Percentiles rank a stretch among this genome's conserved stretches.
phyloP scores from a whole-genome alignment of 2,797 vertebrate species.

The Valencia hispanica region DNA sequence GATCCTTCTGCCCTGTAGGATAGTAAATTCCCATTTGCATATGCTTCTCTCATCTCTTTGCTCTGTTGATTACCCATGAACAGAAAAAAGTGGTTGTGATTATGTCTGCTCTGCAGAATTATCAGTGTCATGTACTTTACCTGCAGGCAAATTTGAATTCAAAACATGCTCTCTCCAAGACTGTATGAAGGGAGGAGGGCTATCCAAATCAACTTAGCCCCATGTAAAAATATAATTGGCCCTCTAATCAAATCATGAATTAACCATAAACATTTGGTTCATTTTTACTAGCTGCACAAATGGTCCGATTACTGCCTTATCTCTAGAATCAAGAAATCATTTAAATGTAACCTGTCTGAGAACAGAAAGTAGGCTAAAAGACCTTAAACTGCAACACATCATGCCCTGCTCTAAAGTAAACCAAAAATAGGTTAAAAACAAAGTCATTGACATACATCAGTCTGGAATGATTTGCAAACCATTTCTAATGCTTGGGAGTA shows the following conservation, averaged over 20 bases:
- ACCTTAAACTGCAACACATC: background rate
- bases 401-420: background rate
- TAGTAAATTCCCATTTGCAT: slow-evolving; percentile 26
- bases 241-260: background rate
- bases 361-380: background rate
- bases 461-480: background rate
- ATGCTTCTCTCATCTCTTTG: background rate
- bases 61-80: slow-evolving; percentile 21
- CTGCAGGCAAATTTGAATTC: slow-evolving; percentile 39
- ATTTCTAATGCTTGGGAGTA: background rate
- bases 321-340: background rate
- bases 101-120: slow-evolving; percentile 29
- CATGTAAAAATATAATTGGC: background rate
- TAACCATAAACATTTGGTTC: background rate
- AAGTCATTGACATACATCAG: too few relatives aligned
- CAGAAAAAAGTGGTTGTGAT: slow-evolving; percentile 23
- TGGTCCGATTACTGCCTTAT: background rate
- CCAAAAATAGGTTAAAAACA: background rate
- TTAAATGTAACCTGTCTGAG: background rate
- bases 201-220: background rate
- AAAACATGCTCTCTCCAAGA: slow-evolving; percentile 22
- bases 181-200: background rate
- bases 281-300: background rate
- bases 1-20: slow-evolving; percentile 7
- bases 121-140: slow-evolving; percentile 23